Evolutionary conservation across 2,888 invertebrate genomes (phyloP).

Genomic region (Nomada lathburiana): DNA sequence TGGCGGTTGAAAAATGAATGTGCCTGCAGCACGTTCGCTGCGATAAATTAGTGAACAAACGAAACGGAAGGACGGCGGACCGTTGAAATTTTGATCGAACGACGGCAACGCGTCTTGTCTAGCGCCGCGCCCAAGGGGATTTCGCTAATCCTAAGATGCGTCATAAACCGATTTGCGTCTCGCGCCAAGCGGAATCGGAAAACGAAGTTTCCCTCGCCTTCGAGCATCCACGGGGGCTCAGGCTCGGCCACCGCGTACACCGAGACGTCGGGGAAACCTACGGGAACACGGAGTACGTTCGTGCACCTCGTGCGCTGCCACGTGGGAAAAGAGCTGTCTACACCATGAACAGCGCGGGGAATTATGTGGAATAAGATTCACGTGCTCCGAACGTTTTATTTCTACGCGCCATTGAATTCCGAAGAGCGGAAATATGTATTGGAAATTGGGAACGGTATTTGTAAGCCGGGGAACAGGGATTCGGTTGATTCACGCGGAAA

Average conservation of each 20-base stretch:
- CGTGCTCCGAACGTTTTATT: background rate
- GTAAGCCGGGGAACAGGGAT: background rate
- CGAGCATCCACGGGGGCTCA: background rate
- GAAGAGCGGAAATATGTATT: background rate
- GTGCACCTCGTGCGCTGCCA: background rate
- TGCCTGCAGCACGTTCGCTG: background rate
- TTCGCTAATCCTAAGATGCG: constrained; percentile 68
- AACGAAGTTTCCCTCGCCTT: constrained; percentile 48
- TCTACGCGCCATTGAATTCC: background rate
- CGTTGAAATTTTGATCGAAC: constrained; percentile 66
- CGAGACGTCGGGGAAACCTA: background rate
- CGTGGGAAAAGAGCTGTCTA: background rate
- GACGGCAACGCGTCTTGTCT: constrained; percentile 19
- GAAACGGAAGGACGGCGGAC: constrained; percentile 21
- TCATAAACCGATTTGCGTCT: constrained; percentile 66
- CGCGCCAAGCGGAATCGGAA: constrained; percentile 55
- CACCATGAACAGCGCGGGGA: background rate
- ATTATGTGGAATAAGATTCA: background rate
- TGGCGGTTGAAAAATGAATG: constrained; percentile 26
- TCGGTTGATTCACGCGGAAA: too few species aligned
- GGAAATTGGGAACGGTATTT: background rate
- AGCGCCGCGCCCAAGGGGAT: constrained; percentile 47
- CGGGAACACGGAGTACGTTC: background rate
- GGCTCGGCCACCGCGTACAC: background rate
- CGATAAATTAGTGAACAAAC: constrained; percentile 52